Evolutionary conservation across 2,888 invertebrate genomes (phyloP).

Genomic region (Tortricodes alternella): DNA sequence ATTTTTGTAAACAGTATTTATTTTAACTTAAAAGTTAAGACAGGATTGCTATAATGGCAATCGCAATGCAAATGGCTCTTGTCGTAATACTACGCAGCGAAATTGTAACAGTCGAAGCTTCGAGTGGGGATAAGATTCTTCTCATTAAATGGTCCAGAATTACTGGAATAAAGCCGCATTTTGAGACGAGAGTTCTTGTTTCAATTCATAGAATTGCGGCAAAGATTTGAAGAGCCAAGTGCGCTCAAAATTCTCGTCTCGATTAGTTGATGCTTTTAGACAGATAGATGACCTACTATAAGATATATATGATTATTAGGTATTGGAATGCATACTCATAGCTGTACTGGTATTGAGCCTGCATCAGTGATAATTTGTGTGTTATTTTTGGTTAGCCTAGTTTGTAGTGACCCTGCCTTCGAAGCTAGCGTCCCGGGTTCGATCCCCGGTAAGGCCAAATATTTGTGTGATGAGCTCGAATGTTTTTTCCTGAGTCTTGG

Average conservation of each 20-base stretch:
- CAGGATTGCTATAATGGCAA: background rate
- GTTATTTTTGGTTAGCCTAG: no score
- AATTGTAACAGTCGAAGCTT: constrained; percentile 3
- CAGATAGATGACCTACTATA: no score
- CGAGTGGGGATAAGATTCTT: constrained; percentile 5
- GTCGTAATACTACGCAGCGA: background rate
- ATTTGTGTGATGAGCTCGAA: no score
- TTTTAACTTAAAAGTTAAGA: background rate
- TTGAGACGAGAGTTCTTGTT: constrained; percentile 6
- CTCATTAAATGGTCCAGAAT: constrained; percentile 2
- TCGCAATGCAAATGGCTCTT: background rate
- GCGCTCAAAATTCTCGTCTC: background rate
- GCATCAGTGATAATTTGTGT: no score
- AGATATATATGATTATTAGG: no score
- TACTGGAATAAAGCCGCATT: constrained; percentile 17
- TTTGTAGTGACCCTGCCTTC: no score
- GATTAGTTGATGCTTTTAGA: background rate
- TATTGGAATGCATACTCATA: no score
- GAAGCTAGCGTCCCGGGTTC: no score
- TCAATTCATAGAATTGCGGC: constrained; percentile 12
- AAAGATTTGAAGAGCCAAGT: background rate
- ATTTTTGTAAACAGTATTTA: background rate
- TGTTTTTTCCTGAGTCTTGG: no score
- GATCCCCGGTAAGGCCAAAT: no score
- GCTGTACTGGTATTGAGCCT: no score